A percentile compares a stretch with the other conserved stretches of the same genome.
Evolutionary conservation across 2,888 invertebrate species (phyloP).

Genomic region (Himalopsyche kuldschensis): DNA sequence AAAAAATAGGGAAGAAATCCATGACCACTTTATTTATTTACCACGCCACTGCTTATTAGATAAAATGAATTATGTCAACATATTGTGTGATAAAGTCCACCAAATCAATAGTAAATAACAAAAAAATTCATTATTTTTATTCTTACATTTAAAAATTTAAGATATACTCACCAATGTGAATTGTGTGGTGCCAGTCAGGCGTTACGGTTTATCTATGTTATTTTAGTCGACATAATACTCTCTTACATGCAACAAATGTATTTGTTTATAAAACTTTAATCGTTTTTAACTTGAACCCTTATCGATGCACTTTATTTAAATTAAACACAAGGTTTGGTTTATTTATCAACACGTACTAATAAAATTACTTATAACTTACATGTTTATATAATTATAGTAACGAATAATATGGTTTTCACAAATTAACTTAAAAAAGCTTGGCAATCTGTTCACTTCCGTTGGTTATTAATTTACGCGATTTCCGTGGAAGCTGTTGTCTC

Average conservation of each 20-base stretch:
- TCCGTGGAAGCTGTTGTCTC: background rate
- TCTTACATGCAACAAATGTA: background rate
- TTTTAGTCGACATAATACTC: background rate
- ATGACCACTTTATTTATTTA: too few species aligned
- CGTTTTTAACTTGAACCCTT: background rate
- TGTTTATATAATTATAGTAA: background rate
- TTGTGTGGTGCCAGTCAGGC: background rate
- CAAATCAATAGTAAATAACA: too few species aligned
- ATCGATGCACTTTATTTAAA: background rate
- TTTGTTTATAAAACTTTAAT: background rate
- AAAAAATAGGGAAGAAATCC: too few species aligned
- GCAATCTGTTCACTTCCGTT: background rate
- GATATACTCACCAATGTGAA: background rate
- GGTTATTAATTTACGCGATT: background rate
- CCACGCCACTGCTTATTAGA: too few species aligned
- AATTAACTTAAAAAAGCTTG: too few species aligned
- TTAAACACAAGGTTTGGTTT: background rate
- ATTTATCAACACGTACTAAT: background rate
- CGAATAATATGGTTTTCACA: background rate
- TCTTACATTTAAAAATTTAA: too few species aligned
- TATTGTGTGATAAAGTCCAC: too few species aligned
- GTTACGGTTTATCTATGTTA: background rate
- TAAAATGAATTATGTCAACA: too few species aligned
- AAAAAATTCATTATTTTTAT: too few species aligned
- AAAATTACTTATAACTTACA: background rate